Percentiles rank a stretch among this genome's conserved stretches.
Evolutionary conservation across 2,888 invertebrate species (phyloP).

Genomic region (Eupithecia vulgata): DNA sequence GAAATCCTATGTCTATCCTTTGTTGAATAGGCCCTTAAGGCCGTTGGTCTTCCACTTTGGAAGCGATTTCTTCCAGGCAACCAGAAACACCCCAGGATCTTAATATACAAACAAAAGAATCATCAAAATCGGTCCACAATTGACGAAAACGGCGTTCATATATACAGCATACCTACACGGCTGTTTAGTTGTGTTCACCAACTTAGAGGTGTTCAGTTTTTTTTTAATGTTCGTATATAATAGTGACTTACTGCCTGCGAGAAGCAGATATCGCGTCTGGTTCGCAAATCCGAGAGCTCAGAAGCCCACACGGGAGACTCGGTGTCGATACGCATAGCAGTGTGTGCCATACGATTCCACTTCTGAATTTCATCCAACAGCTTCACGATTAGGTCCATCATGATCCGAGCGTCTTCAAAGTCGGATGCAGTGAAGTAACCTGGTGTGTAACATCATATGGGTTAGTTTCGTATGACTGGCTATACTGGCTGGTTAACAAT

Average conservation of each 20-base stretch:
- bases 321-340: constrained; percentile 91
- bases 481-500: too few species aligned
- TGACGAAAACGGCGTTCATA: too few species aligned
- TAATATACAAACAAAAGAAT: not conserved
- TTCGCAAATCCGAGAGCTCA: constrained; percentile 88
- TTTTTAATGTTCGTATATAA: too few species aligned
- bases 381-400: constrained; percentile 91
- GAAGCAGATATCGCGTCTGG: constrained; percentile 93
- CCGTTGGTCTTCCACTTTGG: too few species aligned
- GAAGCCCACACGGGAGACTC: constrained; percentile 90
- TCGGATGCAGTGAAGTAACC: constrained; percentile 53
- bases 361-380: constrained; percentile 88
- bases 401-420: constrained; percentile 88
- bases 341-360: constrained; percentile 88
- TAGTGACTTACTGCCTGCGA: constrained; percentile 92
- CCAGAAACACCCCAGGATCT: too few species aligned
- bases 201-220: too few species aligned
- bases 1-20: too few species aligned
- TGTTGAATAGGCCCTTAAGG: too few species aligned
- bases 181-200: too few species aligned
- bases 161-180: too few species aligned
- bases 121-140: not conserved
- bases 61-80: too few species aligned
- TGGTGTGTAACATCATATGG: constrained; percentile 24
- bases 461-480: too few species aligned